phyloP scores from a whole-genome alignment of 1,140 invertebrate species.

The Leptestheria dahalacensis region DNA sequence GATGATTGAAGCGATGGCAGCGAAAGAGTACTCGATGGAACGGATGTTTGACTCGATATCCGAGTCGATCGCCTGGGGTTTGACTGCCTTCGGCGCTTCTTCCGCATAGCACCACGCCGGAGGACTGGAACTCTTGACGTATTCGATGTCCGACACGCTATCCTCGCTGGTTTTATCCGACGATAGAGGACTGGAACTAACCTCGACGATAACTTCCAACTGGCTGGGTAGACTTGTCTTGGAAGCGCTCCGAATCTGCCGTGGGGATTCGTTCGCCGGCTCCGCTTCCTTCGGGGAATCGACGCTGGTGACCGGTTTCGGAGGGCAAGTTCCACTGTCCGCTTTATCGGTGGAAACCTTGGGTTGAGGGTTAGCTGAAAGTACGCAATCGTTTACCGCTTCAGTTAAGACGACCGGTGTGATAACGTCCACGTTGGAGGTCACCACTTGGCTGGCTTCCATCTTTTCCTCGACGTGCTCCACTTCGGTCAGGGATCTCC shows the following conservation, averaged over 20 bases:
- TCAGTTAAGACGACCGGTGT: neutral
- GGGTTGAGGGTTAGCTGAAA: no score
- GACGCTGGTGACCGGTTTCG: no score
- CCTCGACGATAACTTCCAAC: constrained; percentile 11
- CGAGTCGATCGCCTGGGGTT: constrained; percentile 8
- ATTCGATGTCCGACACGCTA: neutral
- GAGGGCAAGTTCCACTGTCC: no score
- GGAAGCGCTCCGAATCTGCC: neutral
- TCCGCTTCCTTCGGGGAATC: neutral
- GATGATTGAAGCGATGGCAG: constrained; percentile 16
- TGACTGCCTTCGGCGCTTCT: neutral
- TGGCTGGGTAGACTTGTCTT: neutral
- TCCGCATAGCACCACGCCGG: neutral
- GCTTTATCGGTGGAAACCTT: neutral
- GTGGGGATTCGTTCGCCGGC: neutral
- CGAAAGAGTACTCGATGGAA: constrained; percentile 17
- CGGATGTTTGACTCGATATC: constrained; percentile 20
- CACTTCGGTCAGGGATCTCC: neutral
- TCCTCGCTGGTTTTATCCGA: neutral
- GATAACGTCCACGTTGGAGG: neutral
- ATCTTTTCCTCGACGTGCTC: neutral
- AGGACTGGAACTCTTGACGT: neutral
- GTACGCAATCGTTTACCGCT: neutral
- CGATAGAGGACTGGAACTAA: neutral
- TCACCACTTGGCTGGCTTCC: neutral